Conservation (phyloP, 2,797 vertebrate species). For the Novumbra hubbsi region DNA sequence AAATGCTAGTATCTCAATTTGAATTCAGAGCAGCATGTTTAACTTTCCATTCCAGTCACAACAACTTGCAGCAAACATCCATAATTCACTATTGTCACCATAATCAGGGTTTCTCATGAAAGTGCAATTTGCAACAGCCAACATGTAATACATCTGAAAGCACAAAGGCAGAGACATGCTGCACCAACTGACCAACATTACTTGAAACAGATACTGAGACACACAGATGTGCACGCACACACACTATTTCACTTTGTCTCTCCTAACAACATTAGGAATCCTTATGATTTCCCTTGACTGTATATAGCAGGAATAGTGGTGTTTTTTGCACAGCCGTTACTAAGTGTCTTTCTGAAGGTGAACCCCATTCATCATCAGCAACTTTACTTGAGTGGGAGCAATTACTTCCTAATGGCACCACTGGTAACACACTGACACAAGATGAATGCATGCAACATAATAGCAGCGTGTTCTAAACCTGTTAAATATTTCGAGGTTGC, state of each 20-base stretch:
- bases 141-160: not conserved
- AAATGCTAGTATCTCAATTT: slow-evolving; percentile 5
- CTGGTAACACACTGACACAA: slow-evolving; percentile 27
- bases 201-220: slow-evolving; percentile 1
- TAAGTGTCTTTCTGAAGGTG: slow-evolving; percentile 43
- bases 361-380: slow-evolving; percentile 44
- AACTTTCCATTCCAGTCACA: slow-evolving; percentile 26
- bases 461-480: slow-evolving; percentile 10
- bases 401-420: slow-evolving; percentile 33
- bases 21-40: slow-evolving; percentile 13
- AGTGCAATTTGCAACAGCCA: slow-evolving; percentile 12
- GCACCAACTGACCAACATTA: not conserved
- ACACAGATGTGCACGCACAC: slow-evolving; percentile 2
- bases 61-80: slow-evolving; percentile 36
- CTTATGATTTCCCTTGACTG: not conserved
- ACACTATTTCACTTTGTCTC: not conserved
- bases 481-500: slow-evolving; percentile 7
- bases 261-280: not conserved
- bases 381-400: slow-evolving; percentile 18
- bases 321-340: slow-evolving; percentile 5
- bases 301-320: slow-evolving; percentile 8
- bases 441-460: slow-evolving; percentile 21
- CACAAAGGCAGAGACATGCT: slow-evolving; percentile 17
- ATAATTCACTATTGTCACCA: slow-evolving; percentile 40
- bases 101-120: slow-evolving; percentile 14